Evolutionary conservation across 2,113 vertebrate species (phyloP), one percentile per base, ranked within the genome.

Genomic region (Tiliqua scincoides): DNA sequence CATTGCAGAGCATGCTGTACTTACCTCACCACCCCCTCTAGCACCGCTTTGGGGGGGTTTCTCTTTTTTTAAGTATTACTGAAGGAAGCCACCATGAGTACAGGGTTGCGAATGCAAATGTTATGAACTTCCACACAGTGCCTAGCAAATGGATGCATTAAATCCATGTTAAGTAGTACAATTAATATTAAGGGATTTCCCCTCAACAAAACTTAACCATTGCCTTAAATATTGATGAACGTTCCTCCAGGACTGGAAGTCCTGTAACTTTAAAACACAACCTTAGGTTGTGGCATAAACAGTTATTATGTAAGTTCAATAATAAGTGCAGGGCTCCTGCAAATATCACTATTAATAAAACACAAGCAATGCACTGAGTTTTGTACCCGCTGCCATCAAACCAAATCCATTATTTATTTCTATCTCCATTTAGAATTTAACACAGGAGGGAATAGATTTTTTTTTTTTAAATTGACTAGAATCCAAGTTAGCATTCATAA

Each of bases 281-380:
- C 25, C 71, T 17, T 48, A 40, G 8, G 89, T 68, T 0, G 0
- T 35, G 21, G 27, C 0, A 0, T 76, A 87, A 91, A 84, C 4
- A 6, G 4, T 86, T 57, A 84, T 79, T 84, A 90, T 17, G 6
- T 83, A 87, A 79, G 9, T 30, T 57, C 65, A 83, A 87, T 62
- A 84, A 57, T 14, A 43, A 76, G 6, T 81, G 4, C 70, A 15
- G 1, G 57, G 37, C 3, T 37, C 74, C 37, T 85, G 52, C 1
- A 89, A 88, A 87, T 88, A 80, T 27, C 30, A 30, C 73, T 84
- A 73, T 78, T 83, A 83, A 75, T 85, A 73, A 92, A 89, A 79
- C 17, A 15, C 80, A 78, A 82, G 6, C 43, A 85, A 72, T 23
- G 2, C 7, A 20, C 62, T 91, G 18, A 27, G 17, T 18, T 88